Conservation (phyloP, 2,797 vertebrate genomes). For the Tinamus major region DNA sequence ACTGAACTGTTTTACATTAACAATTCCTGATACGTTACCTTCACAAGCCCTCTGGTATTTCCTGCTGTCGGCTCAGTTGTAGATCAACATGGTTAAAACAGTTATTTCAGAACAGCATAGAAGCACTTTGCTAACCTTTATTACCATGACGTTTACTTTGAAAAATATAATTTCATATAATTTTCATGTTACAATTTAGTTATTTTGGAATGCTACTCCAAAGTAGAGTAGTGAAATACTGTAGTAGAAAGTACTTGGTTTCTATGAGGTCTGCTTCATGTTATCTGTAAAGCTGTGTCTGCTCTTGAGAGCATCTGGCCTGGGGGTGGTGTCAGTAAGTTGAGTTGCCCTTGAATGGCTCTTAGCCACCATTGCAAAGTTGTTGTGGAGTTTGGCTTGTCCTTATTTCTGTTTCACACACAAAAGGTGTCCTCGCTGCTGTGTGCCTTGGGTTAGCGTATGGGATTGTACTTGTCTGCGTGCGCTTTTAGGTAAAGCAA, state of each 20-base stretch:
- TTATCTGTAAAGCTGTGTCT: background rate
- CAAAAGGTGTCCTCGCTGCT: rapidly evolving
- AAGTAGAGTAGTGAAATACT: background rate
- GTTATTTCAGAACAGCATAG: background rate
- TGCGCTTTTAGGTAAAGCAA: background rate
- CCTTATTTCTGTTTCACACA: background rate
- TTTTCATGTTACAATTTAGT: background rate
- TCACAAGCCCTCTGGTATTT: background rate
- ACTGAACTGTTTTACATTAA: background rate
- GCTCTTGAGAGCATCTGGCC: background rate
- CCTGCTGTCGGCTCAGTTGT: background rate
- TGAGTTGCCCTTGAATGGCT: background rate
- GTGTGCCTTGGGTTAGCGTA: background rate
- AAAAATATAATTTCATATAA: background rate
- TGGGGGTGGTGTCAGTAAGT: rapidly evolving
- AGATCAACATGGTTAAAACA: background rate
- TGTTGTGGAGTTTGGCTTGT: background rate
- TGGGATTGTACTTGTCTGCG: background rate
- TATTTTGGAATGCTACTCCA: background rate
- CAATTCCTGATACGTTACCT: background rate
- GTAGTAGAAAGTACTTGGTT: background rate
- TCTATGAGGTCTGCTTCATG: background rate
- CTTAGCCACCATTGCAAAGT: background rate
- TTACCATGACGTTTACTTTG: background rate
- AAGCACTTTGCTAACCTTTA: background rate